Evolutionary conservation across 2,797 vertebrate species (phyloP), one percentile per base, ranked within the genome.

Genomic region (Chaetodon trifasciatus): DNA sequence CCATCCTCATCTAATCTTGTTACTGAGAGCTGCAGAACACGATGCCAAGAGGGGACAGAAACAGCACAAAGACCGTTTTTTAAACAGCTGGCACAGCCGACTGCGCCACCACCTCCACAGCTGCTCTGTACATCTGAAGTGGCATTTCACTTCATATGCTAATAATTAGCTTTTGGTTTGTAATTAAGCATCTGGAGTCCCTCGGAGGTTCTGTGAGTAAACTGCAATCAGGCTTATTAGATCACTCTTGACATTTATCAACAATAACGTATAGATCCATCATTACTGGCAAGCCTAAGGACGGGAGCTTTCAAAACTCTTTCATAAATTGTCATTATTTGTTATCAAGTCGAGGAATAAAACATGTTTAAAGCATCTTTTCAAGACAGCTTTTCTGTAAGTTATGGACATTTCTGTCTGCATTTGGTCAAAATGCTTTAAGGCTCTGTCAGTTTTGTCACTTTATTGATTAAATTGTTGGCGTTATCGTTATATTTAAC

Each of bases 1-100:
- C 13, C 8, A 0, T 74, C 53, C 50, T 63, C 12, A 28, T 63
- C 35, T 56, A 67, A 82, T 67, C 44, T n/a, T 1, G 21, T 79
- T 84, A 58, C 35, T 17, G 47, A 42, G 57, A 71, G 75, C 44
- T 37, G 46, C 50, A 64, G 42, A 37, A 1, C 44, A 40, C 6
- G 32, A 75, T 5, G 37, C 40, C 56, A 56, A 23, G 35, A 12
- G 39, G 21, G 23, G 28, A 66, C n/a, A 58, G 15, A 62, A 44
- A 62, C 32, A 23, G 35, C 40, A 19, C 21, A 13, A 10, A 19
- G 10, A 32, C 7, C 28, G 2, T 40, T 50, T 67, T 56, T 35
- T 1, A 60, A 66, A 32, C 1, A 42, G 35, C 19, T 63, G 17
- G 13, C 37, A 19, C 60, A 15, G 13, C 6, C 7, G n/a, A 13